A percentile compares a stretch with the other conserved stretches of the same genome.
Evolutionary conservation across 2,797 vertebrate species (phyloP).

Genomic region (Typhlichthys eigenmanni): DNA sequence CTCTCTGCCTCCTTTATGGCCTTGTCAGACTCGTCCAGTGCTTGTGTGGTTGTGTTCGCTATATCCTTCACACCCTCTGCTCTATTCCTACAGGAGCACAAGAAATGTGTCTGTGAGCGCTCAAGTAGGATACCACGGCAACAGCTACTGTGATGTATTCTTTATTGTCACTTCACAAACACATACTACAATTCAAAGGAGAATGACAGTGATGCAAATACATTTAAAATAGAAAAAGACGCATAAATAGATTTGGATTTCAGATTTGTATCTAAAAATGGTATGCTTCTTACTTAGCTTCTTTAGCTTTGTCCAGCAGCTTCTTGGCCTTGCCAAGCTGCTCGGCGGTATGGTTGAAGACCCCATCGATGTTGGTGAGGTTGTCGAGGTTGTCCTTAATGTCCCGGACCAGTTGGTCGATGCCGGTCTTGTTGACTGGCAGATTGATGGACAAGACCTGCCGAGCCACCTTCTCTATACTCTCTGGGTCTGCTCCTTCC

Average conservation of each 20-base stretch:
- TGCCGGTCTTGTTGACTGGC: slow-evolving; percentile 69
- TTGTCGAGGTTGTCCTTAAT: slow-evolving; percentile 78
- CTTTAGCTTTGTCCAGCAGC: slow-evolving; percentile 73
- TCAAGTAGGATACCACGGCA: no score
- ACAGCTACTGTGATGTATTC: no score
- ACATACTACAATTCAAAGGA: no score
- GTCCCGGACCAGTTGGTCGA: slow-evolving; percentile 72
- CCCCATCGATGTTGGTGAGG: slow-evolving; percentile 68
- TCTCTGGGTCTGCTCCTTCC: slow-evolving; percentile 86
- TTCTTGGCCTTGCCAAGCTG: slow-evolving; percentile 71
- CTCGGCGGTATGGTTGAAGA: slow-evolving; percentile 77
- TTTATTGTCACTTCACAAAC: no score
- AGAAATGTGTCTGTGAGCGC: background rate
- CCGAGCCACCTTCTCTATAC: slow-evolving; percentile 83
- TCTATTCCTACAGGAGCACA: slow-evolving; percentile 55
- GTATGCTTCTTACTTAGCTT: slow-evolving; percentile 76
- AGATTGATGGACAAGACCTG: slow-evolving; percentile 82
- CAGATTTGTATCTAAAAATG: background rate
- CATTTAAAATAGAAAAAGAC: no score
- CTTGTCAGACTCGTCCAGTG: slow-evolving; percentile 58
- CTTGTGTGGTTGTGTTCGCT: slow-evolving; percentile 60
- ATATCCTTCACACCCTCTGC: slow-evolving; percentile 71
- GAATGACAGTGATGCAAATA: no score
- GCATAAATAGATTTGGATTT: no score
- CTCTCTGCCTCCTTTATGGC: slow-evolving; percentile 64